Conservation (phyloP, 2,888 invertebrate species). For the Hirtodrosophila trivittata region DNA sequence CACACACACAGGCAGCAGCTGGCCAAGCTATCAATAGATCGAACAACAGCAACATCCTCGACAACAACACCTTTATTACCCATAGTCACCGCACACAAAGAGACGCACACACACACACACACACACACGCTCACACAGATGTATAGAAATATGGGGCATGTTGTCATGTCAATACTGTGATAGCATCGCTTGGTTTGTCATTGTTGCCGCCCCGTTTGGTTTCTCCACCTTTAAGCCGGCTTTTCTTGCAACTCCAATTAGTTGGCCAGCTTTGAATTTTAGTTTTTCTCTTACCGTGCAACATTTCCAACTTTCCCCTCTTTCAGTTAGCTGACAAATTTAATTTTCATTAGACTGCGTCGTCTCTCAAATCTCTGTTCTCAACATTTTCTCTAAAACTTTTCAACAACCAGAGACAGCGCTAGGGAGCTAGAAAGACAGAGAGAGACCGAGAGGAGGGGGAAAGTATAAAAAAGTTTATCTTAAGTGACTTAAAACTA, state of each 20-base stretch:
- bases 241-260: conserved; percentile 1
- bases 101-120: conserved; percentile 8
- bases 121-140: conserved; percentile 7
- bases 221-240: conserved; percentile 1
- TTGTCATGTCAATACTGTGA: conserved; percentile 57
- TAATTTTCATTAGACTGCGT: conserved; percentile 71
- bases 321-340: conserved; percentile 59
- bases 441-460: background rate
- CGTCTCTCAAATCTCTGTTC: conserved; percentile 43
- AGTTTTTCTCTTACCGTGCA: too few relatives aligned
- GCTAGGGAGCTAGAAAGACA: background rate
- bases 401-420: background rate
- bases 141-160: conserved; percentile 46
- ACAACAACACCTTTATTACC: conserved; percentile 39
- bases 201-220: too few relatives aligned
- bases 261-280: too few relatives aligned
- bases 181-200: conserved; percentile 30
- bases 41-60: too few relatives aligned
- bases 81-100: too few relatives aligned
- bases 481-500: conserved; percentile 76
- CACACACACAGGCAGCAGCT: conserved; percentile 12
- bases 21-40: conserved; percentile 6
- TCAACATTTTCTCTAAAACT: conserved; percentile 29
- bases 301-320: background rate
- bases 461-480: conserved; percentile 46